Conservation (phyloP, 1,140 invertebrate species). For the Drosophila orosa region DNA sequence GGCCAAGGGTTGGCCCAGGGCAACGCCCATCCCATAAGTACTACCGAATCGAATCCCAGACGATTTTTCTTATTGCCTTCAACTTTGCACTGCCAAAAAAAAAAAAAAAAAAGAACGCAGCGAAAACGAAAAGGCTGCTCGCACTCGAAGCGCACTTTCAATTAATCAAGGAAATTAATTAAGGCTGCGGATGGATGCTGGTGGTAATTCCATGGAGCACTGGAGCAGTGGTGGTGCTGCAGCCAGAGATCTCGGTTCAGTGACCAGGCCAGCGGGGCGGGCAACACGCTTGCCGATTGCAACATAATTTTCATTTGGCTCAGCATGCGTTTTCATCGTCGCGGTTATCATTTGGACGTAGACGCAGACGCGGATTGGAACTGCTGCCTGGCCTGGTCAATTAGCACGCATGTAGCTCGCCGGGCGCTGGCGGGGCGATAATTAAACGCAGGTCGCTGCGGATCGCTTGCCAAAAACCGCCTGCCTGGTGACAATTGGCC, state of each 20-base stretch:
- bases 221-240: constrained; percentile 32
- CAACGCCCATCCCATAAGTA: constrained; percentile 67
- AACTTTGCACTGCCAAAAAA: constrained; percentile 72
- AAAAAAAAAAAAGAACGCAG: neutral
- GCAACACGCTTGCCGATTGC: constrained; percentile 55
- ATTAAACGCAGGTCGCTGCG: constrained; percentile 61
- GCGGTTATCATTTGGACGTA: constrained; percentile 77
- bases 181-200: constrained; percentile 58
- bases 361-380: constrained; percentile 12
- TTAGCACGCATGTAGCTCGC: constrained; percentile 78
- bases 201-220: constrained; percentile 12
- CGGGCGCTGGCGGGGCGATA: constrained; percentile 64
- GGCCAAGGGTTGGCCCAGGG: constrained; percentile 65
- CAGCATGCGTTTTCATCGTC: constrained; percentile 80
- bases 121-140: constrained; percentile 20
- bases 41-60: constrained; percentile 64
- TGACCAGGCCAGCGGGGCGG: constrained; percentile 51
- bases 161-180: constrained; percentile 83
- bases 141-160: constrained; percentile 67
- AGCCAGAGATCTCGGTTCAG: constrained; percentile 45
- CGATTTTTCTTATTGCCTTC: constrained; percentile 72
- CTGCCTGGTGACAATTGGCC: constrained; percentile 72
- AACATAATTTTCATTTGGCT: constrained; percentile 78
- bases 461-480: constrained; percentile 27
- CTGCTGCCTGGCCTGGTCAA: constrained; percentile 54